phyloP scores from a whole-genome alignment of 2,888 invertebrate species.

The Epinotia brunnichana region DNA sequence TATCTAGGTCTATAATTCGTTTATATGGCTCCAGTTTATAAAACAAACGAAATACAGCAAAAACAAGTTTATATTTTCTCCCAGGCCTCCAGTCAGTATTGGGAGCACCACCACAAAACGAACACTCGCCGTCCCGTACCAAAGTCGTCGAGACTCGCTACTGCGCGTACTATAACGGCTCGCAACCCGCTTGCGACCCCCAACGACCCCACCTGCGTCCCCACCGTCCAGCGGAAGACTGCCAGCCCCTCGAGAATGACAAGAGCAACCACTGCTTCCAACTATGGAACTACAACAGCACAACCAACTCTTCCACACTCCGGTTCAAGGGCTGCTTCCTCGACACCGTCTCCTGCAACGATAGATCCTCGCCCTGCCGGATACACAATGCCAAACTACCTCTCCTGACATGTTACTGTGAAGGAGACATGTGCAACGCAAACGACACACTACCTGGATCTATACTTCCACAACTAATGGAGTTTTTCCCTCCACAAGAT shows the following conservation, averaged over 20 bases:
- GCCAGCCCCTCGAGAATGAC: conserved; percentile 85
- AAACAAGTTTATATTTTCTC: conserved; percentile 6
- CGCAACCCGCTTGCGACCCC: conserved; percentile 56
- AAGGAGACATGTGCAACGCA: conserved; percentile 90
- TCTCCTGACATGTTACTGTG: conserved; percentile 95
- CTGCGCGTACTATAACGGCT: conserved; percentile 88
- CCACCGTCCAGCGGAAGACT: conserved; percentile 79
- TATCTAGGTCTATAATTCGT: too few species aligned
- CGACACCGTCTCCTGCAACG: conserved; percentile 90
- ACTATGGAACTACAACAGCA: conserved; percentile 89
- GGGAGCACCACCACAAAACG: conserved; percentile 69
- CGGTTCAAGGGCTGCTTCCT: conserved; percentile 93
- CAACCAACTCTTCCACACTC: conserved; percentile 84
- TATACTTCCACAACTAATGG: conserved; percentile 70
- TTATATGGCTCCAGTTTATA: too few species aligned
- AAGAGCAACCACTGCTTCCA: conserved; percentile 93
- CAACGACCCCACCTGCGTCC: conserved; percentile 54
- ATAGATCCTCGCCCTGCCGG: conserved; percentile 87
- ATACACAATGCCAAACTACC: conserved; percentile 86
- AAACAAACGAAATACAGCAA: too few species aligned
- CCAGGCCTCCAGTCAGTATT: conserved; percentile 49
- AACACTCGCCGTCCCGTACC: conserved; percentile 72
- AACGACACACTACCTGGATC: conserved; percentile 85
- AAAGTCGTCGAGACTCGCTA: conserved; percentile 80
- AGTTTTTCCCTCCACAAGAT: conserved; percentile 59